Evolutionary conservation across 2,113 vertebrate genomes (phyloP).

Genomic region (Fukomys damarensis): DNA sequence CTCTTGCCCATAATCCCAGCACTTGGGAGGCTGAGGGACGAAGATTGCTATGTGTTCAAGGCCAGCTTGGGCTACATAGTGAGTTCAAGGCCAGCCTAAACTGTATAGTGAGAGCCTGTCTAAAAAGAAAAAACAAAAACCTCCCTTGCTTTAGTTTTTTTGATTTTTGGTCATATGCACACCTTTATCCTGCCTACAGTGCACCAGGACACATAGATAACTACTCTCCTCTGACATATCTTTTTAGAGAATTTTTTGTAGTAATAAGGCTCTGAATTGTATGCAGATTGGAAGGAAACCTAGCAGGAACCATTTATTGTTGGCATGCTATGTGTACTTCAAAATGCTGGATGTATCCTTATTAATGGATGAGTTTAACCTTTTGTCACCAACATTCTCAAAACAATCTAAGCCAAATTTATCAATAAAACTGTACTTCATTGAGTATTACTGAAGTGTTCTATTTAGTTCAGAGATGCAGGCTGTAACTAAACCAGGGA

Average conservation of each 20-base stretch:
- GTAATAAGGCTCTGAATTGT: background rate
- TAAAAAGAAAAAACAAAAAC: background rate
- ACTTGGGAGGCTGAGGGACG: background rate
- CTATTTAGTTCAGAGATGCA: background rate
- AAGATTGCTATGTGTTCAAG: background rate
- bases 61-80: background rate
- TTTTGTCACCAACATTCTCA: conserved; percentile 1
- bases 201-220: background rate
- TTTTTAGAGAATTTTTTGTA: conserved; percentile 11
- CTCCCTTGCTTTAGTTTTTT: background rate
- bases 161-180: background rate
- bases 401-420: background rate
- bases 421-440: background rate
- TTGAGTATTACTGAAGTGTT: background rate
- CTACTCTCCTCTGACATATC: background rate
- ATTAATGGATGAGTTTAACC: background rate
- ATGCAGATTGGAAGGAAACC: background rate
- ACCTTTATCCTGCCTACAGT: background rate
- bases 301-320: background rate
- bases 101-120: background rate
- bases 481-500: background rate
- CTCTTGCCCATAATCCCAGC: background rate
- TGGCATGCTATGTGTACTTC: background rate
- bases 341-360: background rate
- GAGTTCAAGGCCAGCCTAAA: background rate